Base-by-base conservation (phyloP, 2,888 invertebrate species). In the Stenurella melanura region DNA sequence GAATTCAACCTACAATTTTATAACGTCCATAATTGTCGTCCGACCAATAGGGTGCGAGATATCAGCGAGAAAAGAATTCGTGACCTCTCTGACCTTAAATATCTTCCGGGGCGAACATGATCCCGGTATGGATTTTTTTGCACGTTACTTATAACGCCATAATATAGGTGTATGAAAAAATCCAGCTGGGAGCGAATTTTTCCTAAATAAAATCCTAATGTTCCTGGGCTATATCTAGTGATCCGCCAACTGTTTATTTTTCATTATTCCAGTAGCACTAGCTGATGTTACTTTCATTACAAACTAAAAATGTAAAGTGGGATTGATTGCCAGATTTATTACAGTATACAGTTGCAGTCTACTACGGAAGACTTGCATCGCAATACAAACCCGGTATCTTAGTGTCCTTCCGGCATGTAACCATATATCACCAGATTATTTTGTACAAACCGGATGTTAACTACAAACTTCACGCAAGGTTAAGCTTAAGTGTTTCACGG, bases 361-460 rank as follows among this genome's bases (percentile, higher is more conserved):
- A 21, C 6, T 30, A 61, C 61, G 57, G 69, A 69, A 69, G 56
- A 69, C 69, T 57, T 69, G 69, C 57, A 56, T 5, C 69, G 21
- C 12, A 42, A 42, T 42, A 4, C 26, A 69, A 54, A 12, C n/a
- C 50, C 34, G n/a, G 30, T 54, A 69, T 50, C 56, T 34, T 26
- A 15, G 19, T 61, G 58, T 63, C 18, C 63, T 63, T 72, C 72
- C 72, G 72, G 61, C 63, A 50, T 61, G 42, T 72, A 72, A 72
- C 50, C 38, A 72, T 72, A 72, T 72, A 72, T 72, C 58, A 72
- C 58, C 30, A 50, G 72, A 72, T 72, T 72, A 61, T 50, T 58
- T 61, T 72, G 19, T 50, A 58, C 54, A 61, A 63, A 42, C 72
- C 72, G 72, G 72, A 72, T 63, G 72, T 54, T 72, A 50, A 56